These are phyloP conservation scores for Vombatus ursinus DNA, from an alignment of 2,113 vertebrate species.

Conservation along the genomic window DNA sequence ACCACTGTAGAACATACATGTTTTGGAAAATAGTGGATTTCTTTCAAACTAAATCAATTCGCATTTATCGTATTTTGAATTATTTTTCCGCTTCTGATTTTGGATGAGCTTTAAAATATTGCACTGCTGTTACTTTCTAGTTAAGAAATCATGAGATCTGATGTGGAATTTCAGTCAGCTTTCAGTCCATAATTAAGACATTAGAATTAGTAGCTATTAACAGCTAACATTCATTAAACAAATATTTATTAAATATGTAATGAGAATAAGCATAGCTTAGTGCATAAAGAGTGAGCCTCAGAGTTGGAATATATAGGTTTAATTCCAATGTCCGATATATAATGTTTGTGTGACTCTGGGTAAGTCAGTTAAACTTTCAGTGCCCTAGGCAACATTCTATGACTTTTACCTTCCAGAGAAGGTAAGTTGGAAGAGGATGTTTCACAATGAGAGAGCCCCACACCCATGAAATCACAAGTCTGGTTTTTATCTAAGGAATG, in stretches of 20 bases:
- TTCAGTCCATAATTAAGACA: neutral
- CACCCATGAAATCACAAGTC: neutral
- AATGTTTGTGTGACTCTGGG: neutral
- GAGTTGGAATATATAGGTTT: neutral
- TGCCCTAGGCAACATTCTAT: neutral
- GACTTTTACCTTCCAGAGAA: neutral
- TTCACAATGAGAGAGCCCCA: neutral
- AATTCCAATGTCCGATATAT: neutral
- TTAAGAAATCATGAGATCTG: neutral
- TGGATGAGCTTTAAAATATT: conserved; percentile 18
- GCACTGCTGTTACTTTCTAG: neutral
- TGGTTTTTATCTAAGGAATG: neutral
- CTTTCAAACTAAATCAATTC: conserved; percentile 45
- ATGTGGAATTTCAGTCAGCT: neutral
- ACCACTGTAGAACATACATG: neutral
- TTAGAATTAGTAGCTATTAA: neutral
- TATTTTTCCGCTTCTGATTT: conserved; percentile 36
- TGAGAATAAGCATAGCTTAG: neutral
- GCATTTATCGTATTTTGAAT: conserved; percentile 34
- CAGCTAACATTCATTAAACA: neutral
- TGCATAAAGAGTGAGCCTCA: neutral
- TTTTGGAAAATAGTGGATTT: neutral
- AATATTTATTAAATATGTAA: neutral
- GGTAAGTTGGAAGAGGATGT: neutral
- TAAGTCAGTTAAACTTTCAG: neutral